Conservation (phyloP, 2,113 vertebrate species). For the Caloenas nicobarica region DNA sequence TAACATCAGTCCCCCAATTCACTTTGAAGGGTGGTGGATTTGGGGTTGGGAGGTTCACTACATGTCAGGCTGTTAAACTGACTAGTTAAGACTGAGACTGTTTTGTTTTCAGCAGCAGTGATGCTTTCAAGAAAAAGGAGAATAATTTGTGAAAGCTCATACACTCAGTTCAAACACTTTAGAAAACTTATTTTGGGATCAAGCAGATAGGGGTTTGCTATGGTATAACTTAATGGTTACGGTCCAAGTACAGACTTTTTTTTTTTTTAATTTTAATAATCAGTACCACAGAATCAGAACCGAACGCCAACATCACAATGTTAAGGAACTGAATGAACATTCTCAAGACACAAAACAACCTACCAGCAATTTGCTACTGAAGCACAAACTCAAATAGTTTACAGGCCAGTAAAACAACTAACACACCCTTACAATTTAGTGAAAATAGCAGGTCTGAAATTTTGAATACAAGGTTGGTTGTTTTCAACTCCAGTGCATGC, state of each 20-base stretch:
- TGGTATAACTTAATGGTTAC: not conserved
- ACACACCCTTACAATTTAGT: not conserved
- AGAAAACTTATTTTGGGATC: not conserved
- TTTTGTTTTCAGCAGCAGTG: not conserved
- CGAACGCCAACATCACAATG: not conserved
- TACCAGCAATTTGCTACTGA: not conserved
- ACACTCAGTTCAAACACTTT: not conserved
- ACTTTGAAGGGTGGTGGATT: not conserved
- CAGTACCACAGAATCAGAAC: not conserved
- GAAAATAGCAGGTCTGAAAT: not conserved
- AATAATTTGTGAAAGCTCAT: not conserved
- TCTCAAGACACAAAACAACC: not conserved
- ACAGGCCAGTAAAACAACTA: not conserved
- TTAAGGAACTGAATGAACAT: not conserved
- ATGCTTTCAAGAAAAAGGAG: not conserved
- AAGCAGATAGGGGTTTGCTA: not conserved
- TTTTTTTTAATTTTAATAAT: not conserved
- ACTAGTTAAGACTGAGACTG: not conserved
- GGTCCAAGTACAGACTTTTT: not conserved
- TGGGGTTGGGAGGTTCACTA: not conserved
- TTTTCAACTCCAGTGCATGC: not conserved
- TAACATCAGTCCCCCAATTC: not conserved
- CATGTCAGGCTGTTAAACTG: not conserved
- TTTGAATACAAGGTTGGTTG: not conserved
- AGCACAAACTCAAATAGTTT: not conserved